phyloP scores from a whole-genome alignment of 2,113 vertebrate species.

The Archocentrus centrarchus region DNA sequence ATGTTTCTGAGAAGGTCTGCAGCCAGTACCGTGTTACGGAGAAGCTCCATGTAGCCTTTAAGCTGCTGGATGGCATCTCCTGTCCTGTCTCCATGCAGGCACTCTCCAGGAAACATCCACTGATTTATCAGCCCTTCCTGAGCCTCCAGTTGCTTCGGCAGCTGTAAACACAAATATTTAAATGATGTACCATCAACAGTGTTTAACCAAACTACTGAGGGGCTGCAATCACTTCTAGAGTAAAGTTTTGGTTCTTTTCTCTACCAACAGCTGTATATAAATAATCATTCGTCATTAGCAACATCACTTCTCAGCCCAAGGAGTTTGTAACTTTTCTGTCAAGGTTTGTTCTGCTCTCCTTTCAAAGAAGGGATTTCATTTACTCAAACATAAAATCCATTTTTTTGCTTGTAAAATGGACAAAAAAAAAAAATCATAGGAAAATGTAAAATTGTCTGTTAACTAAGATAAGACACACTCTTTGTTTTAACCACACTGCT shows the following conservation, averaged over 20 bases:
- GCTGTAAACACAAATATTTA: slow-evolving; percentile 75
- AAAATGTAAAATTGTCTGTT: not conserved
- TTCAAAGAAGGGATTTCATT: no score
- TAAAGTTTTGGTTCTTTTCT: not conserved
- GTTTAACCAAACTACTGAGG: not conserved
- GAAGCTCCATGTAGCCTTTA: slow-evolving; percentile 84
- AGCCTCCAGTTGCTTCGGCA: slow-evolving; percentile 85
- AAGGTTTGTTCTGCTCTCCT: no score
- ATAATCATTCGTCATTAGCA: not conserved
- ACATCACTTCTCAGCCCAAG: not conserved
- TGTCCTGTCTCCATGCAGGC: slow-evolving; percentile 71
- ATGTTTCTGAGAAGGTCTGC: not conserved
- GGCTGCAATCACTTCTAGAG: not conserved
- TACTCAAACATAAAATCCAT: not conserved
- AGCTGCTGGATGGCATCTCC: slow-evolving; percentile 70
- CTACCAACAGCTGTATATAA: not conserved
- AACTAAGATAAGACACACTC: not conserved
- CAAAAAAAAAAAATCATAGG: not conserved
- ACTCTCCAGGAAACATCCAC: slow-evolving; percentile 85
- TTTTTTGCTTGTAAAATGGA: not conserved
- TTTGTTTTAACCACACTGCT: no score
- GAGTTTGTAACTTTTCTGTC: not conserved
- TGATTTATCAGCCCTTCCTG: slow-evolving; percentile 86
- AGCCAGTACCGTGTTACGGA: slow-evolving; percentile 86
- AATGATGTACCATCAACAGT: not conserved